These are phyloP conservation scores for Laothoe populi DNA, from an alignment of 2,888 invertebrate genomes.

Conservation along the genomic window DNA sequence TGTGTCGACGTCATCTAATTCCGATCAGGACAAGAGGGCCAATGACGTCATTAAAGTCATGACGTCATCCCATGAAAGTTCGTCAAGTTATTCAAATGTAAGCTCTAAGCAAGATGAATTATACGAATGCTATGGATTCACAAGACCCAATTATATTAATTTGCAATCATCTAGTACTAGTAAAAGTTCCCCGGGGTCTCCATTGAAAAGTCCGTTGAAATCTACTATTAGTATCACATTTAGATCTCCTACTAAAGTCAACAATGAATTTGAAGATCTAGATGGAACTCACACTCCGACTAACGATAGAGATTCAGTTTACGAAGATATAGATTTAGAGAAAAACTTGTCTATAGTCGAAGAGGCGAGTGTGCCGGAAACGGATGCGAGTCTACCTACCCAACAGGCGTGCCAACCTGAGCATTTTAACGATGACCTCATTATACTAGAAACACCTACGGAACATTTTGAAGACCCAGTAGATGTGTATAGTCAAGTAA, in stretches of 20 bases:
- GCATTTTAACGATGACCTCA: constrained; percentile 63
- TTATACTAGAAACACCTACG: constrained; percentile 84
- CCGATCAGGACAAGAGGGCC: constrained; percentile 59
- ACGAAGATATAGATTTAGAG: constrained; percentile 84
- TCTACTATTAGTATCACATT: constrained; percentile 91
- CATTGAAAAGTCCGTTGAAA: constrained; percentile 85
- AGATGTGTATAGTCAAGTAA: constrained; percentile 90
- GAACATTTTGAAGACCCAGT: constrained; percentile 66
- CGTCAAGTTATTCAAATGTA: constrained; percentile 67
- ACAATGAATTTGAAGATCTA: constrained; percentile 66
- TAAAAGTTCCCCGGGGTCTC: constrained; percentile 73
- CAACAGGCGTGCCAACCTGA: constrained; percentile 85
- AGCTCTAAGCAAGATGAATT: constrained; percentile 67
- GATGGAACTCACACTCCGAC: constrained; percentile 42
- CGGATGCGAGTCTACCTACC: constrained; percentile 83
- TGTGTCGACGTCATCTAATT: constrained; percentile 73
- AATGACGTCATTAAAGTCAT: constrained; percentile 63
- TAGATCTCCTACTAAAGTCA: constrained; percentile 85
- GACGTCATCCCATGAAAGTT: constrained; percentile 80
- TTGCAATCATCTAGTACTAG: constrained; percentile 74
- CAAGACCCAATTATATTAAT: constrained; percentile 77
- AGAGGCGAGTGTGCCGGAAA: constrained; percentile 82
- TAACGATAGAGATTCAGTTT: constrained; percentile 79
- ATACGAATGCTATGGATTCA: constrained; percentile 72
- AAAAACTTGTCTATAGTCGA: constrained; percentile 81